Evolutionary conservation across 2,113 vertebrate genomes (phyloP).

Genomic region (Neolamprologus longior): DNA sequence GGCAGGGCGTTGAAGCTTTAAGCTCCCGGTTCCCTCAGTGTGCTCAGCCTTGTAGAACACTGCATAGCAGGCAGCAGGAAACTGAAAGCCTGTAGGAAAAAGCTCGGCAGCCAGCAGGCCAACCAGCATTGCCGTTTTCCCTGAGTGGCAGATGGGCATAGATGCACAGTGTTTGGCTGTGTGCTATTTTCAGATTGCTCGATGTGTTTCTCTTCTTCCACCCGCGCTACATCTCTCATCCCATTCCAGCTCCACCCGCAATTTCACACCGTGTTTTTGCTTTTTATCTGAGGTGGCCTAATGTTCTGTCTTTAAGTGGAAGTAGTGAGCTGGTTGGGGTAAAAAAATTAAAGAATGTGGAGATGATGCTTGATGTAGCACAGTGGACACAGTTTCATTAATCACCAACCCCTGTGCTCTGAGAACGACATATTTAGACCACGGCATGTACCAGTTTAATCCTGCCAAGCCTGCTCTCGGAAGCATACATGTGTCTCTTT

Average conservation of each 20-base stretch:
- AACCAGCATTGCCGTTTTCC: background rate
- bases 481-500: background rate
- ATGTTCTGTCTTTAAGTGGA: conserved; percentile 19
- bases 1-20: conserved; percentile 10
- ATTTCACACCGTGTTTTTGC: background rate
- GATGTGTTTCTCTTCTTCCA: background rate
- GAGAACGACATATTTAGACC: conserved; percentile 25
- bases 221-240: background rate
- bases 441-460: background rate
- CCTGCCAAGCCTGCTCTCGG: background rate
- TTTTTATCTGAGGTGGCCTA: background rate
- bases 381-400: conserved; percentile 24
- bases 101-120: background rate
- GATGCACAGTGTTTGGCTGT: background rate
- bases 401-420: conserved; percentile 9
- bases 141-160: conserved; percentile 37
- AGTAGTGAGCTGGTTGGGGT: conserved; percentile 29
- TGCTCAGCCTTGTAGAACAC: conserved; percentile 41
- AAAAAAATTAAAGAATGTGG: conserved; percentile 9
- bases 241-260: background rate
- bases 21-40: conserved; percentile 19
- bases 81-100: conserved; percentile 5
- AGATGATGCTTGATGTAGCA: conserved; percentile 12
- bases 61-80: conserved; percentile 10
- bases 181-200: conserved; percentile 25